Conservation (phyloP, 2,888 invertebrate species). For the Xestia xanthographa region DNA sequence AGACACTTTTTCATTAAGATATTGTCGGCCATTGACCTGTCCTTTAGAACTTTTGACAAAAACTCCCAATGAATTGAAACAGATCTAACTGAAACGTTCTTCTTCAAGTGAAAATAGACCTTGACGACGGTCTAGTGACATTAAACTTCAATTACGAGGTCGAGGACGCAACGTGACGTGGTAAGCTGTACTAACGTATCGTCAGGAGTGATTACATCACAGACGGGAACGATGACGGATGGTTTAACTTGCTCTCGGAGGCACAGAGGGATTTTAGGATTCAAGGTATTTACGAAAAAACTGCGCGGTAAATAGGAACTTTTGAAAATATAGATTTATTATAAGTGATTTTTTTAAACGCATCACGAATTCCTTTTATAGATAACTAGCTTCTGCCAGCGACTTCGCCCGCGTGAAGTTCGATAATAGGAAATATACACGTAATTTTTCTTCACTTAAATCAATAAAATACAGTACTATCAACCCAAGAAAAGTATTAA, state of each 20-base stretch:
- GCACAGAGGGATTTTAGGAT: background rate
- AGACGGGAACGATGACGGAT: constrained; percentile 17
- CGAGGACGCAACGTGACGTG: background rate
- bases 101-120: background rate
- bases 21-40: background rate
- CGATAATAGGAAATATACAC: too few relatives aligned
- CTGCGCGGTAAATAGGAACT: background rate
- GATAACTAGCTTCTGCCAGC: too few relatives aligned
- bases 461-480: too few relatives aligned
- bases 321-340: background rate
- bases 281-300: background rate
- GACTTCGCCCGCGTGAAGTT: too few relatives aligned
- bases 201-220: constrained; percentile 19
- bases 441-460: too few relatives aligned
- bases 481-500: too few relatives aligned
- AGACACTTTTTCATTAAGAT: background rate
- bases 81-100: background rate
- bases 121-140: background rate
- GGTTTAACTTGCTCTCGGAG: constrained; percentile 9
- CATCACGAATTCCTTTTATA: background rate
- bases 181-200: constrained; percentile 20
- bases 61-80: background rate
- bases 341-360: background rate
- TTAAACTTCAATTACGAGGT: background rate
- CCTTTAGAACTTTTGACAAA: background rate